A percentile compares a stretch with the other conserved stretches of the same genome.
These are phyloP conservation scores for Matsumyia berberina DNA, from an alignment of 2,888 invertebrate genomes.

Conservation along the genomic window DNA sequence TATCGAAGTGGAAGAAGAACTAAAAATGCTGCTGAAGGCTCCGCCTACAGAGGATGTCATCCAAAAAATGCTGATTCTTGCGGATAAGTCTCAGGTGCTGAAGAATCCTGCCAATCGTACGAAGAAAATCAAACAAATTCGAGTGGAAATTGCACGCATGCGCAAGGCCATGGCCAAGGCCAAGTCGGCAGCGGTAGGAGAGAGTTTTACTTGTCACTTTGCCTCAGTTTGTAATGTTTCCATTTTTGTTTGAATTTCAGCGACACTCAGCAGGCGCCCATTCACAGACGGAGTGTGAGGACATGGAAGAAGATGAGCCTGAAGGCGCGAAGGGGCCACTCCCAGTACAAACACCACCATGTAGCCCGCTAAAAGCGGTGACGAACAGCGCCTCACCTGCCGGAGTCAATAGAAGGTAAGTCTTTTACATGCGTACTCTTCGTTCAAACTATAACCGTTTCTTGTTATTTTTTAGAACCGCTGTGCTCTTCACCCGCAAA, in stretches of 20 bases:
- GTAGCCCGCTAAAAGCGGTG: constrained; percentile 83
- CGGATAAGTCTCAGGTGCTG: constrained; percentile 87
- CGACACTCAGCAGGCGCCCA: constrained; percentile 77
- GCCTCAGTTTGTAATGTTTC: not conserved
- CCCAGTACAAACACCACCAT: constrained; percentile 83
- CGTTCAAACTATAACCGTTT: no score
- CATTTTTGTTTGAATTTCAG: constrained; percentile 13
- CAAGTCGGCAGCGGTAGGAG: constrained; percentile 80
- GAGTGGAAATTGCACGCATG: constrained; percentile 86
- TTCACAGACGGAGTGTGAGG: constrained; percentile 82
- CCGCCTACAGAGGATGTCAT: constrained; percentile 81
- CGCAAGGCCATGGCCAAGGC: constrained; percentile 83
- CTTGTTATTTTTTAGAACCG: constrained; percentile 85
- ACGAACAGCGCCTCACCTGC: constrained; percentile 84
- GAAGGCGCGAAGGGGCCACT: constrained; percentile 49
- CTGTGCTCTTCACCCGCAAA: constrained; percentile 91
- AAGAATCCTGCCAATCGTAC: constrained; percentile 86
- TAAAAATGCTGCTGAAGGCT: constrained; percentile 83
- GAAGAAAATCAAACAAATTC: constrained; percentile 86
- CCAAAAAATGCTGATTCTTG: constrained; percentile 86
- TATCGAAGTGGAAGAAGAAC: constrained; percentile 86
- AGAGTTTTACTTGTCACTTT: not conserved
- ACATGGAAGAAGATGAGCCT: constrained; percentile 79
- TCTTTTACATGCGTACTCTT: not conserved
- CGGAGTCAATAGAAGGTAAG: constrained; percentile 84